phyloP scores from a whole-genome alignment of 2,797 vertebrate genomes.

The Anguilla pacifica region DNA sequence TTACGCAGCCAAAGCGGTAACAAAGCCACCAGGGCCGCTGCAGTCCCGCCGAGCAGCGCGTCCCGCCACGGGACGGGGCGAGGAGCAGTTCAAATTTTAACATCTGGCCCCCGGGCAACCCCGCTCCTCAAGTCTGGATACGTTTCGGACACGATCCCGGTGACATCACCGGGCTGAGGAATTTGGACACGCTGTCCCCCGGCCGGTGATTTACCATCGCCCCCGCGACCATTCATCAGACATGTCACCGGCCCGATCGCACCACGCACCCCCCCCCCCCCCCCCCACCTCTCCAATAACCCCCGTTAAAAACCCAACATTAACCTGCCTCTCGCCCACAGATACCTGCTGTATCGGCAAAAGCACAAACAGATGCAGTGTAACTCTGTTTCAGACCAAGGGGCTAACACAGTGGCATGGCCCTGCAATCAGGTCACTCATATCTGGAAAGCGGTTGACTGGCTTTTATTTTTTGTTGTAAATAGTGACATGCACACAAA shows the following conservation, averaged over 20 bases:
- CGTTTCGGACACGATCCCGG: constrained; percentile 66
- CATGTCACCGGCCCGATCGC: constrained; percentile 46
- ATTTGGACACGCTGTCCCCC: constrained; percentile 65
- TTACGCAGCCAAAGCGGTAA: not conserved
- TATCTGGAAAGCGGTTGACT: not conserved
- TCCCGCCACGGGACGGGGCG: constrained; percentile 39
- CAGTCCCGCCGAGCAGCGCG: constrained; percentile 19
- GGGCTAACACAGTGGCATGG: not conserved
- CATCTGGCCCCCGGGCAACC: constrained; percentile 68
- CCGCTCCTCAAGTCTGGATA: constrained; percentile 76
- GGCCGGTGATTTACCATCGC: constrained; percentile 67
- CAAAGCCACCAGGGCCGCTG: constrained; percentile 34
- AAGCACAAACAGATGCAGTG: constrained; percentile 35
- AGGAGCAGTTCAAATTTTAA: constrained; percentile 59
- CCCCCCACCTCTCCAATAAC: constrained; percentile 63
- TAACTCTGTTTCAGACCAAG: constrained; percentile 28
- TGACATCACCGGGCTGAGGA: constrained; percentile 75
- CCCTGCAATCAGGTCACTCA: not conserved
- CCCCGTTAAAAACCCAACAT: constrained; percentile 50
- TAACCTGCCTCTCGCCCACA: constrained; percentile 33
- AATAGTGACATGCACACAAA: not conserved
- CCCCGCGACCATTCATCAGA: constrained; percentile 65
- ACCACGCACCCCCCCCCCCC: constrained; percentile 56
- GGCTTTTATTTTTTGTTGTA: not conserved
- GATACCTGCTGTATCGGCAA: constrained; percentile 41